Conservation (phyloP, 2,888 invertebrate genomes). For the Polymixis lichenea region DNA sequence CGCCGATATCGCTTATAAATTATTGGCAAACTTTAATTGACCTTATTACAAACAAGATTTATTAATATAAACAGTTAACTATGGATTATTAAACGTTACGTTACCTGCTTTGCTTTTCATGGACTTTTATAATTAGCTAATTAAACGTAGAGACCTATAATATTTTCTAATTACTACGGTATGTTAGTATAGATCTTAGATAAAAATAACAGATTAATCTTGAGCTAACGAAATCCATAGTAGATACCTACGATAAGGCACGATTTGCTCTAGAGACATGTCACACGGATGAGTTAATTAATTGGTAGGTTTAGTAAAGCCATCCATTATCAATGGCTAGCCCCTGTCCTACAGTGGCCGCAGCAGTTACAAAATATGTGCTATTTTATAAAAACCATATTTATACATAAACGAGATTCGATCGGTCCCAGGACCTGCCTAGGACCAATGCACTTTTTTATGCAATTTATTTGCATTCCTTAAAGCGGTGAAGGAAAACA, state of each 20-base stretch:
- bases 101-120: slow-evolving; percentile 54
- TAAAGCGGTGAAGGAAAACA: too few relatives aligned
- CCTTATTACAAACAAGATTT: slow-evolving; percentile 47
- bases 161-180: slow-evolving; percentile 41
- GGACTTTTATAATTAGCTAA: slow-evolving; percentile 50
- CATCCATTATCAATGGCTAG: not conserved
- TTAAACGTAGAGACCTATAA: slow-evolving; percentile 23
- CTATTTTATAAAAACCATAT: not conserved
- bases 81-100: slow-evolving; percentile 24
- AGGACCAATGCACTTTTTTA: too few relatives aligned
- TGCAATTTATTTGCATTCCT: too few relatives aligned
- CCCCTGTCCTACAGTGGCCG: not conserved
- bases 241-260: slow-evolving; percentile 23
- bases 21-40: slow-evolving; percentile 42
- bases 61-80: slow-evolving; percentile 51
- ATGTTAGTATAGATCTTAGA: slow-evolving; percentile 33
- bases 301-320: not conserved
- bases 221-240: slow-evolving; percentile 28
- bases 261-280: slow-evolving; percentile 17
- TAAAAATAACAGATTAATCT: slow-evolving; percentile 37
- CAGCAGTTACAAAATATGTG: not conserved
- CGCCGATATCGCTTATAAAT: slow-evolving; percentile 9
- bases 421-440: too few relatives aligned
- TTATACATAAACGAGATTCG: too few relatives aligned
- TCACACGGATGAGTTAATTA: slow-evolving; percentile 18